Percentiles rank a stretch among this genome's conserved stretches.
These are phyloP conservation scores for Alentia gelatinosa DNA, from an alignment of 2,888 invertebrate species.

Conservation along the genomic window DNA sequence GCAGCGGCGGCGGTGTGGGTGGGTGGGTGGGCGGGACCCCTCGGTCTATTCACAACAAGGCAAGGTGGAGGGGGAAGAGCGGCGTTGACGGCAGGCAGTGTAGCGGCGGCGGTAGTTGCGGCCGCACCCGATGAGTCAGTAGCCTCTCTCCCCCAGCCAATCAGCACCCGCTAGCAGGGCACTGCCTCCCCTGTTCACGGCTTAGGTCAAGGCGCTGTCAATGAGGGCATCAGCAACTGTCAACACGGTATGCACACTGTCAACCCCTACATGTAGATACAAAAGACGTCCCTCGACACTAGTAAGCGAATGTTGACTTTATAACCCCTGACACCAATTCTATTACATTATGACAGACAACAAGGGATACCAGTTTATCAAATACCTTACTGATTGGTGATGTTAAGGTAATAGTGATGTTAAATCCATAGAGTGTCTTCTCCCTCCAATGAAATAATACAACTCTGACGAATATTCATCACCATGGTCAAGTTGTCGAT, in stretches of 20 bases:
- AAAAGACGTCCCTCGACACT: neutral
- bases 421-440: too few relatives aligned
- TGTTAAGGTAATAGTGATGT: too few relatives aligned
- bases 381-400: too few relatives aligned
- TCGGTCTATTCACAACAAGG: neutral
- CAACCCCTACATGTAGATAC: neutral
- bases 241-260: neutral
- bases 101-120: neutral
- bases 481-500: too few relatives aligned
- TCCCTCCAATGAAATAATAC: too few relatives aligned
- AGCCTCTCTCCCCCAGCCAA: too few relatives aligned
- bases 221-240: slow-evolving; percentile 10
- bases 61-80: neutral
- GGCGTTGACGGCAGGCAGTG: neutral
- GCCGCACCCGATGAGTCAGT: neutral
- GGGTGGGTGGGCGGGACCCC: neutral
- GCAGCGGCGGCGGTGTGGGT: neutral
- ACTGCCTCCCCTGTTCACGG: neutral
- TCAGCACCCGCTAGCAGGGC: neutral
- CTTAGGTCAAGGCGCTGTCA: neutral
- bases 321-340: too few relatives aligned
- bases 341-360: too few relatives aligned
- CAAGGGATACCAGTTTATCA: too few relatives aligned
- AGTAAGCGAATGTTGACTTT: too few relatives aligned
- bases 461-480: too few relatives aligned